A percentile compares a stretch with the other conserved stretches of the same genome.
Evolutionary conservation across 2,888 invertebrate genomes (phyloP).

Genomic region (Ormyrus nitidulus): DNA sequence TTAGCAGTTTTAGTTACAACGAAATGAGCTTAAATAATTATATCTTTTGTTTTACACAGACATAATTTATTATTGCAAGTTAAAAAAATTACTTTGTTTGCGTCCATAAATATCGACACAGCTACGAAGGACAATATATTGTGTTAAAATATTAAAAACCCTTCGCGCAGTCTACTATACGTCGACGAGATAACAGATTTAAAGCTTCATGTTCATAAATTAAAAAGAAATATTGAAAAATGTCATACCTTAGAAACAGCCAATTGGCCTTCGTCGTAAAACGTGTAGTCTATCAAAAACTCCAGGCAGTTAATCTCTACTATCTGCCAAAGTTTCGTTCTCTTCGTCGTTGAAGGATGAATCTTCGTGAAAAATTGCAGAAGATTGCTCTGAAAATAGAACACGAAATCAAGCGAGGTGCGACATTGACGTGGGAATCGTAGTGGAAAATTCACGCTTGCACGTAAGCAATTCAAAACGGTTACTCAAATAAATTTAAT

Average conservation of each 20-base stretch:
- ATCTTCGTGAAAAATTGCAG: slow-evolving; percentile 76
- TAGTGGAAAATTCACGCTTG: too few relatives aligned
- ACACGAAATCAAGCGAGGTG: too few relatives aligned
- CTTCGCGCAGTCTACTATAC: background rate
- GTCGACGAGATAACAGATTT: background rate
- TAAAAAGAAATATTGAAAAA: slow-evolving; percentile 13
- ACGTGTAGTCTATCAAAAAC: slow-evolving; percentile 77
- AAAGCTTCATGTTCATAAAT: background rate
- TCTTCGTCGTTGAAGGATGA: slow-evolving; percentile 77
- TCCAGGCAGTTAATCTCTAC: slow-evolving; percentile 78
- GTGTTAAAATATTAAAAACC: background rate
- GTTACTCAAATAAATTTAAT: too few relatives aligned
- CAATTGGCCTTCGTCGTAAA: slow-evolving; percentile 78
- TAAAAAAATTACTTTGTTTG: background rate
- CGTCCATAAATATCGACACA: background rate
- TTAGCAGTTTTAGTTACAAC: too few relatives aligned
- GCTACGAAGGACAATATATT: too few relatives aligned
- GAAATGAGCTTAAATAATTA: too few relatives aligned
- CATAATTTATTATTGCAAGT: background rate
- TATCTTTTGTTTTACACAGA: background rate
- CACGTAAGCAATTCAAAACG: too few relatives aligned
- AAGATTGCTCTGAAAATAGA: slow-evolving; percentile 74
- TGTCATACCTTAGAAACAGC: slow-evolving; percentile 75
- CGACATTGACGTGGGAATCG: too few relatives aligned
- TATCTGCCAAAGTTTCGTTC: slow-evolving; percentile 77